Conservation (phyloP, 1,140 invertebrate species). For the Bombus cullumanus region DNA sequence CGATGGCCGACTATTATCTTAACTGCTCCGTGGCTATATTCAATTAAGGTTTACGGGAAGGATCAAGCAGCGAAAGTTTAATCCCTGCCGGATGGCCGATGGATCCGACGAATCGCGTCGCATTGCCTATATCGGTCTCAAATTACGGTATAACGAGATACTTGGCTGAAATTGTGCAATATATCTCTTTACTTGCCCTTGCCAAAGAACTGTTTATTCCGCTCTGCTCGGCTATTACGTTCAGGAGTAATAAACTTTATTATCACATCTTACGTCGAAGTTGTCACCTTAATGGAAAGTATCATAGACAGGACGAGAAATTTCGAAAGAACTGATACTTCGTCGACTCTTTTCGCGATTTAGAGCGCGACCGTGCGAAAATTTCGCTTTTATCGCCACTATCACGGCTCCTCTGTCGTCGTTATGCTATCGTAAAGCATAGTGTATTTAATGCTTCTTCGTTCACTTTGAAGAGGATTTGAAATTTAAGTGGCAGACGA, state of each 20-base stretch:
- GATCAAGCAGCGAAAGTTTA: conserved; percentile 55
- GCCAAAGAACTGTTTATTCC: neutral
- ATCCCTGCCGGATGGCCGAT: conserved; percentile 33
- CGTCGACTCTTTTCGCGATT: neutral
- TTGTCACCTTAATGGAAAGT: neutral
- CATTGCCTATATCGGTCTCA: neutral
- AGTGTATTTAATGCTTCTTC: conserved; percentile 5
- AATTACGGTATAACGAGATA: conserved; percentile 41
- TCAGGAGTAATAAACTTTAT: conserved; percentile 40
- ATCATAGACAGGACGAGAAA: neutral
- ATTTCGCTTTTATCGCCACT: neutral
- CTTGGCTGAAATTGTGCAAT: conserved; percentile 11
- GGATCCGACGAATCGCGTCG: conserved; percentile 22
- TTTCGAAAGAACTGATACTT: neutral
- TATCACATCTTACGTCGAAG: neutral
- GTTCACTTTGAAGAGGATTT: conserved; percentile 27
- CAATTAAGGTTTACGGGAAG: conserved; percentile 54
- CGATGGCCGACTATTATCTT: neutral
- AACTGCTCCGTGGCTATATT: conserved; percentile 25
- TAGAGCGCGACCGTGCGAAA: neutral
- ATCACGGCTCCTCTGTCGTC: conserved; percentile 5
- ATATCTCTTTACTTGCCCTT: conserved; percentile 17
- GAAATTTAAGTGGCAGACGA: conserved; percentile 26
- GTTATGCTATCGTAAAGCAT: neutral
- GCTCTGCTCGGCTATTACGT: neutral